Conservation (phyloP, 92 coral and sea anemone genomes). For the Heliopora coerulea region DNA sequence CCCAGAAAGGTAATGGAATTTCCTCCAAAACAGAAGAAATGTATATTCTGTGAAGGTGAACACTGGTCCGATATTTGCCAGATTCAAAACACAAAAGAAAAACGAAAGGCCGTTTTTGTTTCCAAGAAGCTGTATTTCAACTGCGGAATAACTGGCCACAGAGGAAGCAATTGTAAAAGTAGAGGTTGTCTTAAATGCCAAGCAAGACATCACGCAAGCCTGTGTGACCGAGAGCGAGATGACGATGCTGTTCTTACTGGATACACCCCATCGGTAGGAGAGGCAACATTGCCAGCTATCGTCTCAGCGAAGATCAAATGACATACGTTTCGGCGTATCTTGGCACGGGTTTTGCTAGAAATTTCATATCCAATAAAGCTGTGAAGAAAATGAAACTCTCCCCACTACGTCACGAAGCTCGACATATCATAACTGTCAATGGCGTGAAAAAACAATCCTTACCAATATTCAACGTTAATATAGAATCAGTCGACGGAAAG, state of each 20-base stretch:
- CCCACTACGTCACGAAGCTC: conserved; percentile 54
- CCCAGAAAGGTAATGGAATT: too few relatives aligned
- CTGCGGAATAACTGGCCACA: conserved; percentile 50
- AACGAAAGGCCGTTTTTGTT: conserved; percentile 37
- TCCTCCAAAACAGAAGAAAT: too few relatives aligned
- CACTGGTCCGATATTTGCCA: too few relatives aligned
- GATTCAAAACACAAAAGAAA: conserved; percentile 11
- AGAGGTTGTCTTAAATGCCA: conserved; percentile 53
- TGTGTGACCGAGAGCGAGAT: conserved; percentile 33
- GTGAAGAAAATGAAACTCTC: conserved; percentile 19
- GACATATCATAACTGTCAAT: conserved; percentile 53
- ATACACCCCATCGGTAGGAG: conserved; percentile 45
- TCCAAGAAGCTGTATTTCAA: conserved; percentile 54
- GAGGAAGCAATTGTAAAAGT: conserved; percentile 36
- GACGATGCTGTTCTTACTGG: conserved; percentile 28
- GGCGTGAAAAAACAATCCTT: conserved; percentile 52
- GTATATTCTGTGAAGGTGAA: too few relatives aligned
- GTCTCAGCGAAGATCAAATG: conserved; percentile 51
- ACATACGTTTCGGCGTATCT: conserved; percentile 53
- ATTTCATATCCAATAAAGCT: conserved; percentile 53
- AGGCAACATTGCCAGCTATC: conserved; percentile 61
- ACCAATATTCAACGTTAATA: conserved; percentile 34
- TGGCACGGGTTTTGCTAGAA: conserved; percentile 61
- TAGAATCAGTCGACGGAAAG: conserved; percentile 44
- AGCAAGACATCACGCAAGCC: conserved; percentile 55